These are phyloP conservation scores for Aramus guarauna DNA, from an alignment of 2,113 vertebrate species.

Conservation along the genomic window DNA sequence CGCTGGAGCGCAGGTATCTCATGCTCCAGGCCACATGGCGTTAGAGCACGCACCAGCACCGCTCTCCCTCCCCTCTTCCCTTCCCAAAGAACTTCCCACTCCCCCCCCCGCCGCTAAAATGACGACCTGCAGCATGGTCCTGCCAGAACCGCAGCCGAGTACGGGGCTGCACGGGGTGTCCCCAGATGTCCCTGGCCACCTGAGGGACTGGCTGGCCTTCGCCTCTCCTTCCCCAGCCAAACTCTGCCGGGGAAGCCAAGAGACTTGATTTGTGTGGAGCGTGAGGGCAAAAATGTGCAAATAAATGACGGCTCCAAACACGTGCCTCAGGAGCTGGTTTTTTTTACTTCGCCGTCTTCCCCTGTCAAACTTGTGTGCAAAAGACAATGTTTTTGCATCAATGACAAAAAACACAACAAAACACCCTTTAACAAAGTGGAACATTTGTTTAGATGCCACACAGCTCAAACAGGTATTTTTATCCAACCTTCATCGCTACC, in stretches of 20 bases:
- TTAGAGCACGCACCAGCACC: not conserved
- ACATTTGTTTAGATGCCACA: not conserved
- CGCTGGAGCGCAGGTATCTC: not conserved
- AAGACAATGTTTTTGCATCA: not conserved
- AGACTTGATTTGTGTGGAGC: not conserved
- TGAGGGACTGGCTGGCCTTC: not conserved
- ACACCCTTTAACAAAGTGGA: not conserved
- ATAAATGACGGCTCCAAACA: not conserved
- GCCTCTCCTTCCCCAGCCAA: not conserved
- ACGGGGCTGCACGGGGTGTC: fast-evolving
- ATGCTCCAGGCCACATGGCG: not conserved
- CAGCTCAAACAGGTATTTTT: not conserved
- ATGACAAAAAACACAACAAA: not conserved
- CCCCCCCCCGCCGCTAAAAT: not conserved
- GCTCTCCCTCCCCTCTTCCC: not conserved
- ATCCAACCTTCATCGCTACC: not conserved
- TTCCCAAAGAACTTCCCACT: not conserved
- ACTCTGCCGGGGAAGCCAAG: not conserved
- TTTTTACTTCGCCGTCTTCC: not conserved
- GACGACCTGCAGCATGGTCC: not conserved
- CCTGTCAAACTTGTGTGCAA: not conserved
- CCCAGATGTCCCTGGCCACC: not conserved
- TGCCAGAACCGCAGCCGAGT: not conserved
- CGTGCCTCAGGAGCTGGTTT: not conserved
- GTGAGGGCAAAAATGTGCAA: not conserved